phyloP scores from a whole-genome alignment of 2,113 vertebrate genomes.

The Damaliscus lunatus region DNA sequence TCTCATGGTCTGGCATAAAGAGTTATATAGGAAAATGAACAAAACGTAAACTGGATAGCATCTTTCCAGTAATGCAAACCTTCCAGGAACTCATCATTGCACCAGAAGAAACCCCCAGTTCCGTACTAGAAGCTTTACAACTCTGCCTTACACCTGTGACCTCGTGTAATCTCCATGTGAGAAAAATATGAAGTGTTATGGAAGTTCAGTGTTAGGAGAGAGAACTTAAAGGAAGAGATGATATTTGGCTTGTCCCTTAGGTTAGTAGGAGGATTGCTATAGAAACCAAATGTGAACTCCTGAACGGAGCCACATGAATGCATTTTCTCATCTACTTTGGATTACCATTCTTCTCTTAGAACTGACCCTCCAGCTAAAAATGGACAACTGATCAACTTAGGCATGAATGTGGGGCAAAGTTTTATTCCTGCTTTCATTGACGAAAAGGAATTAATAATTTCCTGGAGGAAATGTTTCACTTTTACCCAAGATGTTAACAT shows the following conservation, averaged over 20 bases:
- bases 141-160: neutral
- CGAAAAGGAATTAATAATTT: conserved; percentile 28
- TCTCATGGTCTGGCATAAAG: neutral
- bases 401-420: neutral
- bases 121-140: neutral
- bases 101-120: neutral
- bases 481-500: neutral
- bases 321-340: neutral
- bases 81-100: neutral
- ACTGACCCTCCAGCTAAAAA: neutral
- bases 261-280: neutral
- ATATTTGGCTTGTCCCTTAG: neutral
- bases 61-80: neutral
- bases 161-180: neutral
- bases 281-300: neutral
- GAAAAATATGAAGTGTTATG: neutral
- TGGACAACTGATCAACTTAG: neutral
- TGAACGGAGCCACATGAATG: neutral
- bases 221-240: neutral
- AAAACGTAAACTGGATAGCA: neutral
- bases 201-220: neutral
- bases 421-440: neutral
- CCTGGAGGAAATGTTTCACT: neutral
- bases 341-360: neutral
- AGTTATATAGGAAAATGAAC: neutral